Conservation (phyloP, 2,113 vertebrate genomes). For the Anarrhichthys ocellatus region DNA sequence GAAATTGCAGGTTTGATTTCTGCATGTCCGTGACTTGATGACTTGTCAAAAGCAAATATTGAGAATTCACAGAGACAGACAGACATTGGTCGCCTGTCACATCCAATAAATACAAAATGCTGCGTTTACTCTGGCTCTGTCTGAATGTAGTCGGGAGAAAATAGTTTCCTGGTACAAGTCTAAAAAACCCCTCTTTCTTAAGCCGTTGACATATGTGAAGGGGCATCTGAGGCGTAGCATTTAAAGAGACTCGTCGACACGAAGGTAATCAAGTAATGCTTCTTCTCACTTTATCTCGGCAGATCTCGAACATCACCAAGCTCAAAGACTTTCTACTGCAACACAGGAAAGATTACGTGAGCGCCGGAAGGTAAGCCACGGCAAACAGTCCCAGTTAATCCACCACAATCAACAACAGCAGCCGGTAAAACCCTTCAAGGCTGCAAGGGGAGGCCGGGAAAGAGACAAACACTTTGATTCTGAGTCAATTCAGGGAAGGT, state of each 20-base stretch:
- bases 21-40: slow-evolving; percentile 58
- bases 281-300: slow-evolving; percentile 67
- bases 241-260: slow-evolving; percentile 45
- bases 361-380: slow-evolving; percentile 89
- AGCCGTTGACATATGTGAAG: slow-evolving; percentile 34
- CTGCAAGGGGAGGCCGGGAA: slow-evolving; percentile 2
- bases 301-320: slow-evolving; percentile 97
- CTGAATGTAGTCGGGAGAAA: slow-evolving; percentile 47
- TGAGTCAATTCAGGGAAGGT: slow-evolving; percentile 34
- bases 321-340: slow-evolving; percentile 97
- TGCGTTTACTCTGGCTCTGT: slow-evolving; percentile 56
- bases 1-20: slow-evolving; percentile 73
- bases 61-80: slow-evolving; percentile 56
- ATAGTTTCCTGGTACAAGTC: slow-evolving; percentile 48
- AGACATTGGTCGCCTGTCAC: slow-evolving; percentile 61
- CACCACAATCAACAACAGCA: slow-evolving; percentile 39
- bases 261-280: slow-evolving; percentile 35
- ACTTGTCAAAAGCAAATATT: slow-evolving; percentile 73
- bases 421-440: slow-evolving; percentile 25
- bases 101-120: slow-evolving; percentile 59
- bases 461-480: slow-evolving; percentile 24
- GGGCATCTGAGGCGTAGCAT: slow-evolving; percentile 3
- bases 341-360: slow-evolving; percentile 97
- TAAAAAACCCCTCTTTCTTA: slow-evolving; percentile 26
- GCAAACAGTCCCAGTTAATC: slow-evolving; percentile 34